Base-by-base conservation (phyloP, 1,140 invertebrate species). In the Leptinotarsa defecta region DNA sequence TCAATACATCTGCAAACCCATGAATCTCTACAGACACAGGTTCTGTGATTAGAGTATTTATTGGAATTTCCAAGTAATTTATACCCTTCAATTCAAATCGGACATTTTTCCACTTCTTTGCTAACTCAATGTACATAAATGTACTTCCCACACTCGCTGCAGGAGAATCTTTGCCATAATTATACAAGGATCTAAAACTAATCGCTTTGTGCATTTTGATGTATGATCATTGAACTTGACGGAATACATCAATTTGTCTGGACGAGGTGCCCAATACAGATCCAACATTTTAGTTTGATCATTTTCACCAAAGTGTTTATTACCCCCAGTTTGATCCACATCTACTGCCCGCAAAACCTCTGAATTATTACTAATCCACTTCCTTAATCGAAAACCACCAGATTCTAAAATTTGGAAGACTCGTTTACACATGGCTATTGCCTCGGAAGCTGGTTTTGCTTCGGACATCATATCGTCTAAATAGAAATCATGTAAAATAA, bases 381-480 rank as follows among this genome's bases (percentile, higher is more conserved):
- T 71, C 49, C 49, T 17, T 4, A 71, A 43, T 20, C 13, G 49
- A 61, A 71, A 71, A 24, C 70, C 48, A 65, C 1, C 63, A 22
- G 63, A 65, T 27, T 65, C 19, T 0, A 65, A 20, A 65, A 65
- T 65, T 20, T 20, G 13, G 13, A 6, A 3, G 3, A 65, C 63
- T 20, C 1, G 3, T 22, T 65, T 20, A 65, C 63, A 65, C 1
- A 27, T 15, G 19, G 13, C 63, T 52, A 52, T 52, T 52, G 49
- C 78, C 34, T 71, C 70, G 13, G 85, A 74, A 24, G 84, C 62
- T 2, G 79, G 81, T 3, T 83, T 43, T 0, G 76, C 78, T 3
- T 87, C 86, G 20, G 81, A 82, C n/a, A 87, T 49, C 2, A 86
- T 65, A 79, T 88, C 87, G 76, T 89, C 87, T 15, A 86, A 84